Evolutionary conservation across 1,140 invertebrate genomes (phyloP).

Genomic region (Augochlora pura): DNA sequence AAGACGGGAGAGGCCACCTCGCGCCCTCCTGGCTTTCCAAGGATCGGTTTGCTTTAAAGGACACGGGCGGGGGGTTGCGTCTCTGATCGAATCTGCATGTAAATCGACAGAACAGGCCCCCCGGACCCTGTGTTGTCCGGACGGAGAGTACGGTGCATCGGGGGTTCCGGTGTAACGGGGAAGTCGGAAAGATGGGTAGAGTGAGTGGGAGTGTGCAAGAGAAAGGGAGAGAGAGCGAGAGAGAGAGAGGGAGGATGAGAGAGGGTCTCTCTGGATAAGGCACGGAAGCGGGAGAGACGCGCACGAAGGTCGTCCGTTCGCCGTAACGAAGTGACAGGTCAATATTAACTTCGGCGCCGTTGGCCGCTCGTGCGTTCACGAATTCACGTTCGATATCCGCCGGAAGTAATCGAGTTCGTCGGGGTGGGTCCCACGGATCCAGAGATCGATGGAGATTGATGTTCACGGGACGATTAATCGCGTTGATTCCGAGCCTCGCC

Average conservation of each 20-base stretch:
- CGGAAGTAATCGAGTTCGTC: slow-evolving; percentile 74
- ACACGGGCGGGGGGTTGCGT: slow-evolving; percentile 15
- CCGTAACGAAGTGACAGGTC: slow-evolving; percentile 66
- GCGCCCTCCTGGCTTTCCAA: neutral
- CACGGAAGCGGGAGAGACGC: slow-evolving; percentile 55
- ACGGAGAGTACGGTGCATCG: slow-evolving; percentile 10
- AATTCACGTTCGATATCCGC: slow-evolving; percentile 74
- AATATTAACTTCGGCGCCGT: slow-evolving; percentile 68
- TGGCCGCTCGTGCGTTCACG: slow-evolving; percentile 25
- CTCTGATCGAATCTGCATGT: slow-evolving; percentile 70
- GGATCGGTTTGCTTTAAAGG: slow-evolving; percentile 14
- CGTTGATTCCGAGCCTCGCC: slow-evolving; percentile 7
- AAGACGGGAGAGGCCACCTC: neutral
- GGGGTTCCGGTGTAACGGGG: slow-evolving; percentile 36
- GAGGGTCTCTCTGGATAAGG: slow-evolving; percentile 34
- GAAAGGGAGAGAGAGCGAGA: slow-evolving; percentile 8
- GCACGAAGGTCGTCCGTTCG: slow-evolving; percentile 54
- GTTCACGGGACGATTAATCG: slow-evolving; percentile 21
- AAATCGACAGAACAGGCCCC: slow-evolving; percentile 70
- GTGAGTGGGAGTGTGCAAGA: neutral
- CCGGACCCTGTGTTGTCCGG: neutral
- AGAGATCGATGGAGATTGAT: slow-evolving; percentile 23
- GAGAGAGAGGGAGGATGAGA: neutral
- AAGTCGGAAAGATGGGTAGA: neutral
- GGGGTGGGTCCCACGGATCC: slow-evolving; percentile 26